Conservation (phyloP, 2,797 vertebrate species). For the Crenichthys baileyi region DNA sequence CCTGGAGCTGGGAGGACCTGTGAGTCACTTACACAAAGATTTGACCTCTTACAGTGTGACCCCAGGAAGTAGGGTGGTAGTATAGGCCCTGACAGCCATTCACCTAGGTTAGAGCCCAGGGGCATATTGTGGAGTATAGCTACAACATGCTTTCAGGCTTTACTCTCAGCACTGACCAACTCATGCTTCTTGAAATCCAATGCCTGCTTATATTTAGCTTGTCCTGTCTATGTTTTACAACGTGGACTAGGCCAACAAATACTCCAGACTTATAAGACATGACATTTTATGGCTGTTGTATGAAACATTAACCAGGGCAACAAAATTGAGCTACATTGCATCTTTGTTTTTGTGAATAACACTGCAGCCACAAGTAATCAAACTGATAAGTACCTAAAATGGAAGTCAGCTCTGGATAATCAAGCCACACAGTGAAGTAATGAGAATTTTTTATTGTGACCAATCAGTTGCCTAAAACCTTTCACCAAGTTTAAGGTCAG, state of each 20-base stretch:
- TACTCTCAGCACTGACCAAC: conserved; percentile 54
- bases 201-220: conserved; percentile 74
- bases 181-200: conserved; percentile 74
- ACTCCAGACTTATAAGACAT: conserved; percentile 45
- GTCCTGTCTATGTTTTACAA: conserved; percentile 59
- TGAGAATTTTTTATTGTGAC: conserved; percentile 43
- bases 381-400: conserved; percentile 39
- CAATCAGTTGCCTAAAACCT: conserved; percentile 30
- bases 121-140: conserved; percentile 40
- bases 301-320: conserved; percentile 48
- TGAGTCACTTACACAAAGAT: conserved; percentile 52
- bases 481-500: conserved; percentile 37
- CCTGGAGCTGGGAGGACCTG: conserved; percentile 41
- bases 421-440: conserved; percentile 48
- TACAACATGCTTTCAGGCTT: conserved; percentile 29
- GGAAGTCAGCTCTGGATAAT: conserved; percentile 63
- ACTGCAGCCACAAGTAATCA: conserved; percentile 16
- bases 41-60: conserved; percentile 56
- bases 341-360: conserved; percentile 43
- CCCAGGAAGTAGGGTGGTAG: conserved; percentile 55
- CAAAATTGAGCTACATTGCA: conserved; percentile 21
- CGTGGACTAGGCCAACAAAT: conserved; percentile 45
- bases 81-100: conserved; percentile 55
- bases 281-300: conserved; percentile 32
- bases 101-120: conserved; percentile 47